Evolutionary conservation across 2,113 vertebrate genomes (phyloP).

Genomic region (Nothobranchius furzeri): DNA sequence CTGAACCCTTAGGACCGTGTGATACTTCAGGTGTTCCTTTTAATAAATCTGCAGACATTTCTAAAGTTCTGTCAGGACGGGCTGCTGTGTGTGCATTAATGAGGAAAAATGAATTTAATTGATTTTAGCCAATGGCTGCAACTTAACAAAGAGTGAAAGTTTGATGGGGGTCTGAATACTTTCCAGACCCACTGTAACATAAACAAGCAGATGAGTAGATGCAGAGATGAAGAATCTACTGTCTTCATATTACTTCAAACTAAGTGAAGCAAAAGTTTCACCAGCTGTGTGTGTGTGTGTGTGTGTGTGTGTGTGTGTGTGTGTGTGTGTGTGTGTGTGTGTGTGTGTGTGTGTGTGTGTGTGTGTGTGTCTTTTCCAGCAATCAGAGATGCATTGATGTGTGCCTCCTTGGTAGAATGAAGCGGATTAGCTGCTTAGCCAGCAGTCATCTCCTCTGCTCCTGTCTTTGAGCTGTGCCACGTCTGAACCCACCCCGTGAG

Average conservation of each 20-base stretch:
- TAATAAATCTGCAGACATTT: no score
- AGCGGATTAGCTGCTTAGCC: conserved; percentile 44
- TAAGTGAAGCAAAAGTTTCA: conserved; percentile 40
- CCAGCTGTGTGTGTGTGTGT: conserved; percentile 21
- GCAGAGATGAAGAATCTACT: conserved; percentile 2
- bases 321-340: conserved; percentile 6
- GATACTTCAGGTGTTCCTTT: no score
- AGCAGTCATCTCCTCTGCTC: conserved; percentile 17
- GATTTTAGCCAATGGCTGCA: no score
- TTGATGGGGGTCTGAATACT: no score
- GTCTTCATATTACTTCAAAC: conserved; percentile 32
- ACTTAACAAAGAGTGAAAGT: no score
- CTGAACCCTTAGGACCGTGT: no score
- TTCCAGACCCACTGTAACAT: not conserved
- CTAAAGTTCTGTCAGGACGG: no score
- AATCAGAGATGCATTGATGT: conserved; percentile 58
- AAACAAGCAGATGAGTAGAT: conserved; percentile 6
- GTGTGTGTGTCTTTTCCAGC: conserved; percentile 37
- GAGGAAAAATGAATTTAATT: no score
- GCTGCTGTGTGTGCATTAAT: no score
- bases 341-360: conserved; percentile 19
- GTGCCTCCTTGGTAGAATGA: conserved; percentile 41
- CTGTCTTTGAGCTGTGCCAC: conserved; percentile 3
- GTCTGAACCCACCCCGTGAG: not conserved
- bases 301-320: conserved; percentile 8